Conservation (phyloP, 2,888 invertebrate genomes). For the Rhimphoctona megacephalus region DNA sequence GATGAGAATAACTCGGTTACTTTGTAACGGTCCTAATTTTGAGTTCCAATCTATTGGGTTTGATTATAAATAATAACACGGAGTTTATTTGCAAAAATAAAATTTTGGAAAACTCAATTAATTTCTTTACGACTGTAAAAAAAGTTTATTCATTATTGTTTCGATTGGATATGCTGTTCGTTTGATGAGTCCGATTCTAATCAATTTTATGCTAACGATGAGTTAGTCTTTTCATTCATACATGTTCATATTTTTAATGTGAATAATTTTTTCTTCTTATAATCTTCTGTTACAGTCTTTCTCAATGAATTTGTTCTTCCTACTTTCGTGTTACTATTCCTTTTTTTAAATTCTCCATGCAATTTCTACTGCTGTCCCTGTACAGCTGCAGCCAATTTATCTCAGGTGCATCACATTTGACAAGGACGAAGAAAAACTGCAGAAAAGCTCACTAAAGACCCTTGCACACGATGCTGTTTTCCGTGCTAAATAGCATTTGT, state of each 20-base stretch:
- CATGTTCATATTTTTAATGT: background rate
- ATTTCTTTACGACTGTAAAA: too few species aligned
- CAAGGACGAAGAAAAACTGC: background rate
- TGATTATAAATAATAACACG: background rate
- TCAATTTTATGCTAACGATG: too few species aligned
- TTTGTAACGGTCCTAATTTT: background rate
- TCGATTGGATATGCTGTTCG: too few species aligned
- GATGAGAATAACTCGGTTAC: background rate
- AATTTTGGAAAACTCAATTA: too few species aligned
- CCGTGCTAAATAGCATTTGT: too few species aligned
- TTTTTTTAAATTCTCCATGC: background rate
- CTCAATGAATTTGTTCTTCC: background rate
- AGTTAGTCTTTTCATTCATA: background rate
- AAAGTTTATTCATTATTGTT: too few species aligned
- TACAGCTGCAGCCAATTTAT: background rate
- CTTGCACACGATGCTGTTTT: background rate
- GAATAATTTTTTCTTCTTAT: background rate
- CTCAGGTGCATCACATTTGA: background rate
- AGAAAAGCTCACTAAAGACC: background rate
- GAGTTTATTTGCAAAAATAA: background rate
- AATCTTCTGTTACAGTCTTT: too few species aligned
- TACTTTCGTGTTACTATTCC: background rate
- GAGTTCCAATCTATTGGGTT: background rate
- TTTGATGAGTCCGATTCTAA: too few species aligned
- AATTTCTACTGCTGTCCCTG: background rate